A percentile compares a stretch with the other conserved stretches of the same genome.
These are phyloP conservation scores for Diploptera punctata DNA, from an alignment of 2,888 invertebrate species.

Conservation along the genomic window DNA sequence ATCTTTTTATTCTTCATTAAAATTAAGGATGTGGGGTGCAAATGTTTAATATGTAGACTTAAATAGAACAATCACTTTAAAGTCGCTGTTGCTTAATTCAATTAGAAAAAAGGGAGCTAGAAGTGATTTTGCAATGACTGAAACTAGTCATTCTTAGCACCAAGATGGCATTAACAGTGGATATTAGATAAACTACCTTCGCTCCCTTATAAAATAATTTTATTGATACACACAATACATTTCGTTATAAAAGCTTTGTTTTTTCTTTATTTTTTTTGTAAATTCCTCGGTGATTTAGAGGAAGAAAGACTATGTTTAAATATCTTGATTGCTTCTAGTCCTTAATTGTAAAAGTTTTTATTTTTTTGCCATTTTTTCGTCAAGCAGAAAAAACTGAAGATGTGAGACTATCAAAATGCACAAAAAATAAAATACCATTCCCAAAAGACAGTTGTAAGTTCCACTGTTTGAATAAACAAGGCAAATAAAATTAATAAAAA, in stretches of 20 bases:
- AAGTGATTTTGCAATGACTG: neutral
- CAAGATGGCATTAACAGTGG: no score
- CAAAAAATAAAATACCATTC: conserved; percentile 38
- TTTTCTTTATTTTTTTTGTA: neutral
- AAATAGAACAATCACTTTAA: conserved; percentile 17
- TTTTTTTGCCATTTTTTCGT: conserved; percentile 30
- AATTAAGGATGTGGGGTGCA: conserved; percentile 25
- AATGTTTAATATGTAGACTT: conserved; percentile 10
- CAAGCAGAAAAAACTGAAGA: conserved; percentile 26
- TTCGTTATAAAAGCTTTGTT: neutral
- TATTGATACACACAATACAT: neutral
- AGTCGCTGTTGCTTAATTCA: conserved; percentile 19
- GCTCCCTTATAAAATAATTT: neutral
- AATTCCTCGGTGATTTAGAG: neutral
- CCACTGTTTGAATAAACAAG: conserved; percentile 40
- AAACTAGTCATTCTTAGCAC: no score
- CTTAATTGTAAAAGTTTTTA: conserved; percentile 27
- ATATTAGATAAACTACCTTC: neutral
- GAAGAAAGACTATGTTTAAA: conserved; percentile 13
- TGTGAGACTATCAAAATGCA: conserved; percentile 28
- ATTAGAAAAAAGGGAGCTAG: conserved; percentile 19
- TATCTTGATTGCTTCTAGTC: conserved; percentile 39
- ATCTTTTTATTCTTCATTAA: neutral
- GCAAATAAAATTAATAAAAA: conserved; percentile 37
- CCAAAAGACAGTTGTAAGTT: conserved; percentile 38